Base-by-base conservation (phyloP, 1,140 invertebrate genomes). In the Scaptomyza montana region DNA sequence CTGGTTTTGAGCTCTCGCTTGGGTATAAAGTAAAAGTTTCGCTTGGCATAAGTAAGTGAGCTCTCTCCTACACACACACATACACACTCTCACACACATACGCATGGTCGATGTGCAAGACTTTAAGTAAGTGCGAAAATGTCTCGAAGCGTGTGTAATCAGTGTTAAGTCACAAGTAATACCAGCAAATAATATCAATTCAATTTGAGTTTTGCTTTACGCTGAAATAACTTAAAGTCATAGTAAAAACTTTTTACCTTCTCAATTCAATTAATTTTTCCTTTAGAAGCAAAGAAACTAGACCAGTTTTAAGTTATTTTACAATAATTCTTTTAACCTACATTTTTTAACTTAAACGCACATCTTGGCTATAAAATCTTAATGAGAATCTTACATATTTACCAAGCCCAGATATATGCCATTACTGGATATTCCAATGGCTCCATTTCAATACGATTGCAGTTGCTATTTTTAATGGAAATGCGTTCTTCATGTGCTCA, bases 101-200 rank as follows among this genome's bases (percentile, higher is more conserved):
- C n/a, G 16, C 19, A 36, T 5, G 46, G 2, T 33, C 30, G 43
- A 43, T 47, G 16, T 33, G 7, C 5, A 33, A 5, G 30, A 5
- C 3, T 55, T 73, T 66, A 59, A 62, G 76, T 73, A 66, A 68
- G 77, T 75, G 54, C 74, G 78, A 73, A 66, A 80, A 61, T 71
- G 61, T 71, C 51, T 56, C 36, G 39, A 36, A 47, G 46, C 46
- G 66, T 60, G 46, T 57, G 70, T 82, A 74, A 82, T 82, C 80
- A 76, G 80, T 78, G 78, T 68, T 82, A 72, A 82, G 70, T 59
- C 75, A 55, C 69, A 69, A 72, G 73, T 80, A 80, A 80, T 78
- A 67, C 70, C 70, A 71, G 36, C 50, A 77, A 79, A 63, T 80
- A 68, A 81, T 74, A 80, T 67, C 73, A 62, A 74, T 74, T 80